These are phyloP conservation scores for Chionis minor DNA, from an alignment of 2,113 vertebrate species.

Conservation along the genomic window DNA sequence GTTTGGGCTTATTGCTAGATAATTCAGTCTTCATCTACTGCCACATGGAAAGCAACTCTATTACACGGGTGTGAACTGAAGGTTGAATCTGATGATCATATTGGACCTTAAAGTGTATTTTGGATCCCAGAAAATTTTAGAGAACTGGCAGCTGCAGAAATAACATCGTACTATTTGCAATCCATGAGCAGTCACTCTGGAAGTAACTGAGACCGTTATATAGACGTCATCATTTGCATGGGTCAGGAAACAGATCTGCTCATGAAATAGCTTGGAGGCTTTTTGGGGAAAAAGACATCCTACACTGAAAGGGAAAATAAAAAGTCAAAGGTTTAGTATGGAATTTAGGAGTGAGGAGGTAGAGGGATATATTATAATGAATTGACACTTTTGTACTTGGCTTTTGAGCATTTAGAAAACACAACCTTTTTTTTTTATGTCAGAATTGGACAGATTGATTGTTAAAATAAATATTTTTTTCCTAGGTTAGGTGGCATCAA, in stretches of 20 bases:
- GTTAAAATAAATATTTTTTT: neutral
- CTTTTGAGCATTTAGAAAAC: neutral
- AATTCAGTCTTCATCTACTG: neutral
- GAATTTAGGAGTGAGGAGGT: neutral
- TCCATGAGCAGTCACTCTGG: neutral
- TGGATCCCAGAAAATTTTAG: neutral
- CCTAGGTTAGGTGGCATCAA: neutral
- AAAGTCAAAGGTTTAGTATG: neutral
- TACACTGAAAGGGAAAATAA: neutral
- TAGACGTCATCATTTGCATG: neutral
- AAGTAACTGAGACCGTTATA: neutral
- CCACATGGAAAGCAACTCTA: neutral
- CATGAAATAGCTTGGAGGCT: neutral
- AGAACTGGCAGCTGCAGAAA: neutral
- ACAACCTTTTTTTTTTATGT: neutral
- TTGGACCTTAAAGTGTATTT: neutral
- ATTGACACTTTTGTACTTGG: neutral
- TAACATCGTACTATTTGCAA: neutral
- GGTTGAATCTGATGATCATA: neutral
- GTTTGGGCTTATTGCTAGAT: neutral
- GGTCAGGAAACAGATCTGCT: slow-evolving; percentile 4
- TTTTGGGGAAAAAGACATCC: neutral
- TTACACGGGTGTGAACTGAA: neutral
- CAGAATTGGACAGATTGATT: neutral
- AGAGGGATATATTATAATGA: neutral